Conservation (phyloP, 2,797 vertebrate species). For the Nyctibius grandis region DNA sequence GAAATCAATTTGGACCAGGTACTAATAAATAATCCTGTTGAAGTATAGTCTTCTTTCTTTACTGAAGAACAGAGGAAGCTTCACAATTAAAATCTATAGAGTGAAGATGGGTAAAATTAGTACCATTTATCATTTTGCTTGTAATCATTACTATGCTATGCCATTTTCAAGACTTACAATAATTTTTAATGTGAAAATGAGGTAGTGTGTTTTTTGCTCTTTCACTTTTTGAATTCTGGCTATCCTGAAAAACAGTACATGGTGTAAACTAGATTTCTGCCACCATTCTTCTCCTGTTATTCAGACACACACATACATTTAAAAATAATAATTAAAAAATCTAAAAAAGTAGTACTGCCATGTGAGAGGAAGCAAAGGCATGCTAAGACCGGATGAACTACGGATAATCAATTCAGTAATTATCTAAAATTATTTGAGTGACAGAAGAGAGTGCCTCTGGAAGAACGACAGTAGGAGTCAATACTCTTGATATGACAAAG, state of each 20-base stretch:
- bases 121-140: not conserved
- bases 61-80: not conserved
- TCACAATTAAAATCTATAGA: slow-evolving; percentile 4
- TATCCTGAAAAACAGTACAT: not conserved
- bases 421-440: not conserved
- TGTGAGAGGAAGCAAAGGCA: slow-evolving; percentile 8
- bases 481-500: not conserved
- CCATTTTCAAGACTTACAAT: not conserved
- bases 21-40: not conserved
- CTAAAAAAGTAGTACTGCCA: not conserved
- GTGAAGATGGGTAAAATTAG: not conserved
- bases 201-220: not conserved
- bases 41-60: not conserved
- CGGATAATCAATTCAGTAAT: slow-evolving; percentile 12
- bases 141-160: not conserved
- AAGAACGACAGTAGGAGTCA: not conserved
- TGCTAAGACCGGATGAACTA: not conserved
- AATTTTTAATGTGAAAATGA: slow-evolving; percentile 32
- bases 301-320: not conserved
- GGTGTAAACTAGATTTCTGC: not conserved
- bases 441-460: not conserved
- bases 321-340: no score
- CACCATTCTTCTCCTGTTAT: not conserved
- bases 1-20: not conserved
- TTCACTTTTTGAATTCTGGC: not conserved